A percentile compares a stretch with the other conserved stretches of the same genome.
These are phyloP conservation scores for Ceratosolen solmsi DNA, from an alignment of 1,140 invertebrate genomes.

Conservation along the genomic window DNA sequence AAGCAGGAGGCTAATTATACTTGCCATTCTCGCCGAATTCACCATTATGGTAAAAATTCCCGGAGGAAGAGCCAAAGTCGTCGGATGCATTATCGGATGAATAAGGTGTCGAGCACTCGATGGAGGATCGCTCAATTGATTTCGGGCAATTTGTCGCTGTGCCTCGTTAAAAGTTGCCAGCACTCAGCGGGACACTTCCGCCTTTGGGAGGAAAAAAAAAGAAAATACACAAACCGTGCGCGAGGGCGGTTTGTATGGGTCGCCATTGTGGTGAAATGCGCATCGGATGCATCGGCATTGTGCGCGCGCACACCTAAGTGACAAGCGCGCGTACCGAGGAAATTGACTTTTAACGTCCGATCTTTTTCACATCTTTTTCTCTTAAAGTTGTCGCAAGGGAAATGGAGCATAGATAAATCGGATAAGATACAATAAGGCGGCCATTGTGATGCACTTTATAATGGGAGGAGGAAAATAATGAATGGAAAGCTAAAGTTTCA, in stretches of 20 bases:
- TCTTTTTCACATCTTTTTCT: conserved; percentile 33
- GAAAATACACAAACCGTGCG: conserved; percentile 45
- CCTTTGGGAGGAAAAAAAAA: conserved; percentile 40
- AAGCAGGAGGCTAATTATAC: too few species aligned
- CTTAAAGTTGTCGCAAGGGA: conserved; percentile 25
- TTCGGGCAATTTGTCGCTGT: conserved; percentile 61
- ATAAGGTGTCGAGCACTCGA: conserved; percentile 59
- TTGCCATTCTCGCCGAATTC: too few species aligned
- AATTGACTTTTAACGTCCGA: conserved; percentile 49
- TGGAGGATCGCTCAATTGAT: conserved; percentile 54
- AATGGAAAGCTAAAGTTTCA: conserved; percentile 17
- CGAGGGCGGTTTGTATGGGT: conserved; percentile 66
- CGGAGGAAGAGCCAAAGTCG: background rate
- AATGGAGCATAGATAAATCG: conserved; percentile 38
- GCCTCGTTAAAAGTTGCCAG: conserved; percentile 49
- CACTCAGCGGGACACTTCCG: conserved; percentile 68
- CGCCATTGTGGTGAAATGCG: background rate
- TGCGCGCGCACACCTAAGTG: background rate
- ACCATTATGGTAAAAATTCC: background rate
- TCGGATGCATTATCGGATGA: background rate
- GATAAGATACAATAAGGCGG: conserved; percentile 22
- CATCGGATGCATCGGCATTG: background rate
- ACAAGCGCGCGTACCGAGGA: background rate
- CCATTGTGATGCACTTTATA: conserved; percentile 14
- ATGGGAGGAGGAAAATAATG: background rate